Percentiles rank a stretch among this genome's conserved stretches.
phyloP scores from a whole-genome alignment of 1,140 invertebrate species.

The Achroia grisella region DNA sequence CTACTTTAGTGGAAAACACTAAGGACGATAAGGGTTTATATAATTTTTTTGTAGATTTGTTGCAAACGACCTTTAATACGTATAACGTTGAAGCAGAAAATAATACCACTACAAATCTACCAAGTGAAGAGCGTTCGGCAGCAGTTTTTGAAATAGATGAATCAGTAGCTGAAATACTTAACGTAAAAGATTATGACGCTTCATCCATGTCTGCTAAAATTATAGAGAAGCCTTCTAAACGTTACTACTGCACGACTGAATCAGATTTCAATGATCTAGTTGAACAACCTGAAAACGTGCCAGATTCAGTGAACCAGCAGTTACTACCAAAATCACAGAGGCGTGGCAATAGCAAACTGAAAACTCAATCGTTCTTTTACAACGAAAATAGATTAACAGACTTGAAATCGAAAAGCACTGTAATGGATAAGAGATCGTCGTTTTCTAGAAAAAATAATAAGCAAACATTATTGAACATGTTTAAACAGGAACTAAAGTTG shows the following conservation, averaged over 20 bases:
- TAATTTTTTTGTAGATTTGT: constrained; percentile 42
- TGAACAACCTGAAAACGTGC: neutral
- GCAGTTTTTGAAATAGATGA: constrained; percentile 27
- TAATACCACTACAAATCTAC: neutral
- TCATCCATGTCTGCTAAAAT: neutral
- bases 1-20: constrained; percentile 18
- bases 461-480: constrained; percentile 24
- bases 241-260: neutral
- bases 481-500: constrained; percentile 34
- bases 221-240: neutral
- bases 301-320: neutral
- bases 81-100: constrained; percentile 26
- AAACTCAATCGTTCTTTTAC: constrained; percentile 5
- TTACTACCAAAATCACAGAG: neutral
- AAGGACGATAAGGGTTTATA: constrained; percentile 28
- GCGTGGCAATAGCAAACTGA: neutral
- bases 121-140: constrained; percentile 11
- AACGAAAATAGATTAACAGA: constrained; percentile 10
- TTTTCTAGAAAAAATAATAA: constrained; percentile 20
- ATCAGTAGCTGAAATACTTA: constrained; percentile 27
- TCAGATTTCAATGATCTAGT: neutral
- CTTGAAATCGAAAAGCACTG: neutral
- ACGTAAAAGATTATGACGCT: constrained; percentile 12
- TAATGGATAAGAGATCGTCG: constrained; percentile 8
- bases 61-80: constrained; percentile 35